phyloP scores from a whole-genome alignment of 2,113 vertebrate genomes.

The Notarius quadriscutis region DNA sequence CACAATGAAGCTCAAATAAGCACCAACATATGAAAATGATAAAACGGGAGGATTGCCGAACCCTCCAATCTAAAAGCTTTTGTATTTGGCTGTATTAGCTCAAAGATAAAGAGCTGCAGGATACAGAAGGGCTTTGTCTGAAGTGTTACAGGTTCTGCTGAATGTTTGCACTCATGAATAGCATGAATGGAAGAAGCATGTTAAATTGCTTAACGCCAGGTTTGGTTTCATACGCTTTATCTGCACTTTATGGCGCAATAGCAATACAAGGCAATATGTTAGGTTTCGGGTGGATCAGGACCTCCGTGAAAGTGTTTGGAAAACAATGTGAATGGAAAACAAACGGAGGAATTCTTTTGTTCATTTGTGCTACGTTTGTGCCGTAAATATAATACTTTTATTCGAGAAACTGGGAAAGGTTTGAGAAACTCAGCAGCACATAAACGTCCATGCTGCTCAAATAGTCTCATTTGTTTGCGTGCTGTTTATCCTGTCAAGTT shows the following conservation, averaged over 20 bases:
- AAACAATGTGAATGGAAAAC: background rate
- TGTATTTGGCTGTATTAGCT: conserved; percentile 26
- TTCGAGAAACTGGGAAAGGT: background rate
- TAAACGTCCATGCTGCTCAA: background rate
- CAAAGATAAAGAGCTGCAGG: conserved; percentile 24
- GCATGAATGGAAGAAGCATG: conserved; percentile 2
- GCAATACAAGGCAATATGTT: background rate
- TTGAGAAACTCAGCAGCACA: too few species aligned
- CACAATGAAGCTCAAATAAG: conserved; percentile 15
- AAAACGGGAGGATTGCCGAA: background rate
- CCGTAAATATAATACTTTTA: background rate
- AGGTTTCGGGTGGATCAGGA: background rate
- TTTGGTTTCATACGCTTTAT: background rate
- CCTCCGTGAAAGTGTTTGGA: background rate
- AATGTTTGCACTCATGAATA: conserved; percentile 33
- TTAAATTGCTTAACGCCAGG: background rate
- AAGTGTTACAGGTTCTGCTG: conserved; percentile 1
- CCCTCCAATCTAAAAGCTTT: conserved; percentile 23
- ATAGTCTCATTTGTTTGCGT: background rate
- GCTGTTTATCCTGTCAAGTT: background rate
- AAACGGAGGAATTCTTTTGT: background rate
- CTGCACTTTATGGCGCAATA: background rate
- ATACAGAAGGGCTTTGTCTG: conserved; percentile 35
- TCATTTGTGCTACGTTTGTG: background rate
- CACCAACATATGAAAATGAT: background rate